Percentiles rank a stretch among this genome's conserved stretches.
Evolutionary conservation across 2,113 vertebrate genomes (phyloP).

Genomic region (Crotalus viridis): DNA sequence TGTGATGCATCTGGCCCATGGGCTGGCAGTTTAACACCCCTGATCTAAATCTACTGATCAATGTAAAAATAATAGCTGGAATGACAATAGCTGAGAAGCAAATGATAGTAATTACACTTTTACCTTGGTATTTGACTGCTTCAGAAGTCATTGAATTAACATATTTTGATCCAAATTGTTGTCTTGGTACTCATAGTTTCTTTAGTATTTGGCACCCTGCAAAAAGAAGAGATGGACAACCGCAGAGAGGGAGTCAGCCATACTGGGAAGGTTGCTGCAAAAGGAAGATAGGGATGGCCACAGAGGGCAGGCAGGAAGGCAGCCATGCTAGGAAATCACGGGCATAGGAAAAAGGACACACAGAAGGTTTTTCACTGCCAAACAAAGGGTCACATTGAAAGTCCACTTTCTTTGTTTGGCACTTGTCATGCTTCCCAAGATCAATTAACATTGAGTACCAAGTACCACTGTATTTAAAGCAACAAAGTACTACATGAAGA

Average conservation of each 20-base stretch:
- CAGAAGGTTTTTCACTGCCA: background rate
- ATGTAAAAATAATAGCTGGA: background rate
- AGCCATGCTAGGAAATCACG: background rate
- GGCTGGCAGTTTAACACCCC: too few species aligned
- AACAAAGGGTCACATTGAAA: background rate
- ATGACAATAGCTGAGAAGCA: background rate
- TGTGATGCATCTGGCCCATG: too few species aligned
- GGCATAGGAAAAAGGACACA: background rate
- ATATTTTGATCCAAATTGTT: background rate
- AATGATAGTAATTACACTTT: background rate
- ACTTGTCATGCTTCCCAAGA: background rate
- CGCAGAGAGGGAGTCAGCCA: accelerated
- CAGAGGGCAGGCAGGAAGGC: background rate
- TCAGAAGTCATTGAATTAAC: background rate
- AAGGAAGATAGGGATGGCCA: background rate
- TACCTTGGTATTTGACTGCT: background rate
- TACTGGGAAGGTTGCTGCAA: background rate
- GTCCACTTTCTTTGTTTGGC: background rate
- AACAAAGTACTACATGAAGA: background rate
- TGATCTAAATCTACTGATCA: background rate
- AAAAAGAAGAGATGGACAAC: background rate
- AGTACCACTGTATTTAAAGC: background rate
- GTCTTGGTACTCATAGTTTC: background rate
- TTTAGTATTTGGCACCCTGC: background rate
- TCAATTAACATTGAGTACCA: background rate